Conservation (phyloP, 2,888 invertebrate species). For the Netelia fuscicornis region DNA sequence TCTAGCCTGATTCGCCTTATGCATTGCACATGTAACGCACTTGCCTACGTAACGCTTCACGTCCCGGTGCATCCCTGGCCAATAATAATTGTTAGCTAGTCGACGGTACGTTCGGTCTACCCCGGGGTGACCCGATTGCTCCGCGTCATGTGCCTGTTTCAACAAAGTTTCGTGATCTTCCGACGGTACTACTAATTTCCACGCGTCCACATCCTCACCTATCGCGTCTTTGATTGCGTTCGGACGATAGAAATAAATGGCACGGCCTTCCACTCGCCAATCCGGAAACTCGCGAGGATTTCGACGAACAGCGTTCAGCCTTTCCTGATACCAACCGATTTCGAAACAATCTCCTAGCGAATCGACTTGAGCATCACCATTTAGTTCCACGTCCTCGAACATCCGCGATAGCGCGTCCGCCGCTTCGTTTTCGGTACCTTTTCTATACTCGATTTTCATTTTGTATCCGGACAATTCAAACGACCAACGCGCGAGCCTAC, state of each 20-base stretch:
- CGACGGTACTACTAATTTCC: slow-evolving; percentile 64
- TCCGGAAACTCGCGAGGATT: not conserved
- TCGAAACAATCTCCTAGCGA: not conserved
- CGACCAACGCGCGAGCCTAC: slow-evolving; percentile 68
- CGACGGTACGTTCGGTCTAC: slow-evolving; percentile 66
- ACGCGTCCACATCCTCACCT: slow-evolving; percentile 54
- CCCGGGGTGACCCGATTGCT: slow-evolving; percentile 72
- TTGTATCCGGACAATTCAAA: slow-evolving; percentile 61
- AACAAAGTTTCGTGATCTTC: slow-evolving; percentile 38
- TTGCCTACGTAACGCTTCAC: slow-evolving; percentile 65
- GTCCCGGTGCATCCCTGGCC: slow-evolving; percentile 69
- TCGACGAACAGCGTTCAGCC: not conserved
- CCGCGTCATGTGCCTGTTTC: slow-evolving; percentile 66
- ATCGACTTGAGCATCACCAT: not conserved
- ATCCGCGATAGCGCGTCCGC: slow-evolving; percentile 57
- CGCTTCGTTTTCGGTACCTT: slow-evolving; percentile 24
- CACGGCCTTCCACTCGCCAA: slow-evolving; percentile 44
- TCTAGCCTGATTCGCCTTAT: slow-evolving; percentile 55
- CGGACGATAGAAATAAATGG: slow-evolving; percentile 35
- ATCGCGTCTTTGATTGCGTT: not conserved
- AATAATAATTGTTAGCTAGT: slow-evolving; percentile 63
- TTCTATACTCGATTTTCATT: slow-evolving; percentile 55
- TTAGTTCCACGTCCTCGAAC: slow-evolving; percentile 2
- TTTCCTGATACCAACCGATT: slow-evolving; percentile 42
- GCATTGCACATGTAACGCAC: slow-evolving; percentile 40